A percentile compares a stretch with the other conserved stretches of the same genome.
Conservation (phyloP, 2,113 vertebrate species). For the Gambusia holbrooki region DNA sequence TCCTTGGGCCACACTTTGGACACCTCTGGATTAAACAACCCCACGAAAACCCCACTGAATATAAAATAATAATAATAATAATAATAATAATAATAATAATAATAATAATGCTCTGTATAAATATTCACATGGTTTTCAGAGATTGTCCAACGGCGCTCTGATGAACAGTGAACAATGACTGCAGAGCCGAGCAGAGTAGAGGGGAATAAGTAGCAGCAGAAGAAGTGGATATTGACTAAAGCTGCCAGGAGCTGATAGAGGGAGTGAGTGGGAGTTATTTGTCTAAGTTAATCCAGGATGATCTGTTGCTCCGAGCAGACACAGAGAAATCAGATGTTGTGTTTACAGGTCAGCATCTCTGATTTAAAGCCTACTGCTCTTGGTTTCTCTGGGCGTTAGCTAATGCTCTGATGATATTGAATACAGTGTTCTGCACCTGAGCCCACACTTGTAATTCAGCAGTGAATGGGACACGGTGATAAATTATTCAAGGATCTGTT, state of each 20-base stretch:
- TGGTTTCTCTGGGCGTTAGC: constrained; percentile 38
- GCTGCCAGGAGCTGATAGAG: constrained; percentile 20
- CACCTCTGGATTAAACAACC: constrained; percentile 34
- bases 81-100: constrained; percentile 5
- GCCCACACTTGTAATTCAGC: constrained; percentile 38
- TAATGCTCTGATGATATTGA: constrained; percentile 19
- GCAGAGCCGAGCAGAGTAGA: constrained; percentile 3
- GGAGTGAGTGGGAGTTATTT: constrained; percentile 33
- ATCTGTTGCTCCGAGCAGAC: constrained; percentile 30
- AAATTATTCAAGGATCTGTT: constrained; percentile 57
- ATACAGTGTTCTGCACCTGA: constrained; percentile 44
- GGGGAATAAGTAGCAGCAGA: constrained; percentile 5
- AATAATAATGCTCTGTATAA: constrained; percentile 19
- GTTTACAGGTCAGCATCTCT: constrained; percentile 17
- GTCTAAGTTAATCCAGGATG: constrained; percentile 55
- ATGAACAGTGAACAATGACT: constrained; percentile 14
- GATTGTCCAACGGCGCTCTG: constrained; percentile 10
- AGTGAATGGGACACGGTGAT: constrained; percentile 34
- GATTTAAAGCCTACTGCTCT: constrained; percentile 45
- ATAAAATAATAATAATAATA: constrained; percentile 14
- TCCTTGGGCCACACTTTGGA: no score
- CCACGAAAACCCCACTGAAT: constrained; percentile 31
- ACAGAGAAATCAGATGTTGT: constrained; percentile 27
- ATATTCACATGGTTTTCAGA: constrained; percentile 9
- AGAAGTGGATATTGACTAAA: constrained; percentile 39